Evolutionary conservation across 2,113 vertebrate genomes (phyloP).

Genomic region (Gymnogyps californianus): DNA sequence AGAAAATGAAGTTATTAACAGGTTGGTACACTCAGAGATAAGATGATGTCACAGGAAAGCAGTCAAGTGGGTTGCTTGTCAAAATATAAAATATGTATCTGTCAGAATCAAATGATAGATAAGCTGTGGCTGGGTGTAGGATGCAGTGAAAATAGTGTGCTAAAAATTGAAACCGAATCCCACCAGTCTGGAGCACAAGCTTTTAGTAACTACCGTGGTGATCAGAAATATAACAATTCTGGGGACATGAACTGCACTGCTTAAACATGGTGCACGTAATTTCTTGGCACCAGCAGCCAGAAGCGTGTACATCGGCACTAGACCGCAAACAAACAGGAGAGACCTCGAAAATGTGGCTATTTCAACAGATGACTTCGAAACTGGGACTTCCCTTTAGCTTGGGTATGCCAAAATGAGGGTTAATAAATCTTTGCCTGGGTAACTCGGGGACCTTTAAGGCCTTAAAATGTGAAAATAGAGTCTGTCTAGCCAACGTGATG

Average conservation of each 20-base stretch:
- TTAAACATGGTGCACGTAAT: rapidly evolving
- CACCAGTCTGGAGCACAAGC: conserved; percentile 52
- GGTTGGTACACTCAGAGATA: conserved; percentile 67
- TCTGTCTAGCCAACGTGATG: neutral
- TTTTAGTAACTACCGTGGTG: conserved; percentile 47
- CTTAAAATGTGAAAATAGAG: neutral
- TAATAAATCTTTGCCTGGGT: neutral
- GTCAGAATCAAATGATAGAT: conserved; percentile 73
- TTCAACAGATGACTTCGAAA: neutral
- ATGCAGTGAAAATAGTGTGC: conserved; percentile 41
- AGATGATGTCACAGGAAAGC: conserved; percentile 71
- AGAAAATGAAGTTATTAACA: conserved; percentile 86
- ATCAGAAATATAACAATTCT: neutral
- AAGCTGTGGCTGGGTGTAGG: conserved; percentile 59
- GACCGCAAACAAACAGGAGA: neutral
- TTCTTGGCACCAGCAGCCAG: neutral
- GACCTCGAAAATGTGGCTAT: neutral
- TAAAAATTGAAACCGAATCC: conserved; percentile 46
- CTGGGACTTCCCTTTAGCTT: rapidly evolving
- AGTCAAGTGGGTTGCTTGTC: conserved; percentile 77
- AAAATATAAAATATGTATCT: conserved; percentile 77
- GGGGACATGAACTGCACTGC: conserved; percentile 28
- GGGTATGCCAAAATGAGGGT: neutral
- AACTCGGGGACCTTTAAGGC: neutral
- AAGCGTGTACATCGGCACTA: rapidly evolving